phyloP scores from a whole-genome alignment of 2,113 vertebrate genomes.

The Herpailurus yagouaroundi region DNA sequence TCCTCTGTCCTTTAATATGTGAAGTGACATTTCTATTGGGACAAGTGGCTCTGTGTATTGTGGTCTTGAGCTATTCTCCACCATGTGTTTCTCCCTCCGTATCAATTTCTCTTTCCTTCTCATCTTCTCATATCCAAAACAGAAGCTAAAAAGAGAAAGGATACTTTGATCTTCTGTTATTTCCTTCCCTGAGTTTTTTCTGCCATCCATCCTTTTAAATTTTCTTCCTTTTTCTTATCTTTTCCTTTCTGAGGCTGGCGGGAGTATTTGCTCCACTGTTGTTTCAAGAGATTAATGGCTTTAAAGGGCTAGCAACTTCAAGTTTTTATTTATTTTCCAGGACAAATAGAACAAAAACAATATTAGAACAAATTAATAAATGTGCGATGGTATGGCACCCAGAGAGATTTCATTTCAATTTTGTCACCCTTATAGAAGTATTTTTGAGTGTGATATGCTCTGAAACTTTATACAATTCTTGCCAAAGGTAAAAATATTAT shows the following conservation, averaged over 20 bases:
- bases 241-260: neutral
- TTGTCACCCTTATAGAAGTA: slow-evolving; percentile 41
- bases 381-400: neutral
- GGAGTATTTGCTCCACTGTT: neutral
- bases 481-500: slow-evolving; percentile 75
- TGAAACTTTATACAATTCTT: slow-evolving; percentile 70
- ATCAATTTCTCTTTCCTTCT: neutral
- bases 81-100: neutral
- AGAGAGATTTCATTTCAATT: slow-evolving; percentile 53
- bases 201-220: neutral
- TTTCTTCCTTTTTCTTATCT: neutral
- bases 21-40: neutral
- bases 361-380: slow-evolving; percentile 64
- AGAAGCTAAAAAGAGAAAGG: slow-evolving; percentile 8
- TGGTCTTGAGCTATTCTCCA: neutral
- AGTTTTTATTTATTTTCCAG: slow-evolving; percentile 13
- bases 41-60: neutral
- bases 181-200: neutral
- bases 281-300: neutral
- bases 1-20: neutral
- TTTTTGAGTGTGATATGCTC: slow-evolving; percentile 62
- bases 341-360: slow-evolving; percentile 35
- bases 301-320: neutral
- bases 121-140: slow-evolving; percentile 11
- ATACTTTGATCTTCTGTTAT: neutral